A percentile compares a stretch with the other conserved stretches of the same genome.
These are phyloP conservation scores for Dynastes tityus DNA, from an alignment of 2,888 invertebrate species.

Conservation along the genomic window DNA sequence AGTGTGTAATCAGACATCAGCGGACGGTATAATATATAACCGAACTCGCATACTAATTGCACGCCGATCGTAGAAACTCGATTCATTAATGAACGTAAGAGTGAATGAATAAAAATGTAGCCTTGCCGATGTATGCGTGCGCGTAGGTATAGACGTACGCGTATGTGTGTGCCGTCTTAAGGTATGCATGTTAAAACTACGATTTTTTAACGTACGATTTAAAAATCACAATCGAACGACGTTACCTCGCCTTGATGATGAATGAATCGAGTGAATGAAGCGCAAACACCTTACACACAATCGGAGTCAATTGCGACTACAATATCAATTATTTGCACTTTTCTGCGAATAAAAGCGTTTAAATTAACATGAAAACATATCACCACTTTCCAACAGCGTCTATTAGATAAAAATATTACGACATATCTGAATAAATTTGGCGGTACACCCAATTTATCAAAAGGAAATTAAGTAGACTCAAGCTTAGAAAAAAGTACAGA, in stretches of 20 bases:
- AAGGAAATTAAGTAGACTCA: too few species aligned
- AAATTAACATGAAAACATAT: too few species aligned
- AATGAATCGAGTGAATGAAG: neutral
- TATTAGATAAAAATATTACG: too few species aligned
- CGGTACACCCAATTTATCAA: too few species aligned
- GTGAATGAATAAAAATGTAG: conserved; percentile 50
- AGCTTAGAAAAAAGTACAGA: too few species aligned
- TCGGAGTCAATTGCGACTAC: too few species aligned
- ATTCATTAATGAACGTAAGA: conserved; percentile 55
- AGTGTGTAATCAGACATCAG: conserved; percentile 70
- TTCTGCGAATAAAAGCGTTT: too few species aligned
- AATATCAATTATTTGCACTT: too few species aligned
- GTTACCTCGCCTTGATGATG: neutral
- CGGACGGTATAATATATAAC: conserved; percentile 66
- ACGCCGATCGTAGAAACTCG: conserved; percentile 52
- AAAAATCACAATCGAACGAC: conserved; percentile 39
- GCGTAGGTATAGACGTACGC: neutral
- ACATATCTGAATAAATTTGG: too few species aligned
- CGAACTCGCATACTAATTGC: conserved; percentile 66
- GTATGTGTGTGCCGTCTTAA: conserved; percentile 27
- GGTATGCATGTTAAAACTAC: conserved; percentile 41
- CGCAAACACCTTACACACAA: too few species aligned
- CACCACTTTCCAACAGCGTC: too few species aligned
- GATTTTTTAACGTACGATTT: conserved; percentile 45
- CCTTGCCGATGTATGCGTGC: conserved; percentile 15